Percentiles rank a stretch among this genome's conserved stretches.
Conservation (phyloP, 2,113 vertebrate genomes). For the Nycticorax nycticorax region DNA sequence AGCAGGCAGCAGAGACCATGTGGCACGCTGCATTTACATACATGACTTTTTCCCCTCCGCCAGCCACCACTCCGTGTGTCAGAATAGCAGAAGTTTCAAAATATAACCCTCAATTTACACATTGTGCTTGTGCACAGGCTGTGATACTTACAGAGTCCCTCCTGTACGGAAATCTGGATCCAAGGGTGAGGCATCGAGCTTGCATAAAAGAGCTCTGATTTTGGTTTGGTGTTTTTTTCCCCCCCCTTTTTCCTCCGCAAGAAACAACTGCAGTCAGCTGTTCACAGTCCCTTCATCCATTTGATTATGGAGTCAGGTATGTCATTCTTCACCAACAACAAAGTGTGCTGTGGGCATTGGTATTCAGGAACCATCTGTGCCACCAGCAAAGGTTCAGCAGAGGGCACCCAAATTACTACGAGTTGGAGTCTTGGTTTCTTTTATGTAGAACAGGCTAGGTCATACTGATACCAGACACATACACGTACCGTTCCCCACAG, state of each 20-base stretch:
- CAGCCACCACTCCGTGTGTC: not conserved
- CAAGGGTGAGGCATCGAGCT: not conserved
- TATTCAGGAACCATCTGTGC: conserved; percentile 2
- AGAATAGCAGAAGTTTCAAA: not conserved
- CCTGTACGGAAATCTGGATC: not conserved
- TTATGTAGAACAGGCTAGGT: not conserved
- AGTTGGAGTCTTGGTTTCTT: not conserved
- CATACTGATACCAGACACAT: not conserved
- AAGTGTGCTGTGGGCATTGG: not conserved
- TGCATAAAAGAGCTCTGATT: not conserved
- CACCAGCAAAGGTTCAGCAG: not conserved
- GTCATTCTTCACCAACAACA: not conserved
- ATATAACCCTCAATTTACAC: not conserved
- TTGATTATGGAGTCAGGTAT: not conserved
- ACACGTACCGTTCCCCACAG: not conserved
- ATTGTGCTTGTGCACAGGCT: not conserved
- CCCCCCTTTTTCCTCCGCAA: not conserved
- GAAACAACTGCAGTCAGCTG: not conserved
- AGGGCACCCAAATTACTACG: not conserved
- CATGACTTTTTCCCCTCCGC: not conserved
- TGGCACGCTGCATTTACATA: fast-evolving
- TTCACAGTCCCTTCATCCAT: not conserved
- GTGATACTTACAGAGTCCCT: not conserved
- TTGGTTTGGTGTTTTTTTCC: no score
- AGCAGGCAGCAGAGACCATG: not conserved